These are phyloP conservation scores for Imbricaverruca yamaguchii DNA, from an alignment of 2,888 invertebrate species.

Conservation along the genomic window DNA sequence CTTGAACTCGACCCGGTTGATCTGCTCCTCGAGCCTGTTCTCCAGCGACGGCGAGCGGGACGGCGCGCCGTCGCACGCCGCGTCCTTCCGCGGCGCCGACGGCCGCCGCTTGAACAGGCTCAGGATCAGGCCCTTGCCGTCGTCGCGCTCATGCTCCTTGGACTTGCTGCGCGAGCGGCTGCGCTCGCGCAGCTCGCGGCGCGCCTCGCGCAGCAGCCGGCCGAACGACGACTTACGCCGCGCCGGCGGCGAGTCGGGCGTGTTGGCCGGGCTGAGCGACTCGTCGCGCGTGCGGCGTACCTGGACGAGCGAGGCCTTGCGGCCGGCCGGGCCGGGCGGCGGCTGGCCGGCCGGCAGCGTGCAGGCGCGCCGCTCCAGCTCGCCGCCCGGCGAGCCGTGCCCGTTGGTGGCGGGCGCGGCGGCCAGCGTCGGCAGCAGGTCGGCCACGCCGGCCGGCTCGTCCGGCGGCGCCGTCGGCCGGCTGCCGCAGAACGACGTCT, in stretches of 20 bases:
- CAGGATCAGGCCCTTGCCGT: neutral
- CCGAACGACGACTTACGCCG: constrained; percentile 34
- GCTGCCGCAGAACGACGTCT: constrained; percentile 33
- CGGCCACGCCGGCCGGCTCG: neutral
- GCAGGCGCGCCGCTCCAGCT: neutral
- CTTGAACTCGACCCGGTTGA: constrained; percentile 1
- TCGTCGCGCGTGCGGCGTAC: neutral
- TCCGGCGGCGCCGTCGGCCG: constrained; percentile 25
- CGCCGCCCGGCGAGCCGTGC: neutral
- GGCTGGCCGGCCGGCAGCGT: neutral
- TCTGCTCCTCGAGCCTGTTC: neutral
- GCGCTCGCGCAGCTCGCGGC: constrained; percentile 40
- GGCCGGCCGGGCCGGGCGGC: neutral
- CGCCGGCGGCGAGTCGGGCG: neutral
- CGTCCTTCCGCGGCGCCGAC: neutral
- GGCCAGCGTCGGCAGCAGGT: neutral
- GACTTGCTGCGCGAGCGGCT: constrained; percentile 50
- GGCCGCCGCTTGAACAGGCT: neutral
- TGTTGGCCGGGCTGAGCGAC: neutral
- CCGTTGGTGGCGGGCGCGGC: constrained; percentile 5
- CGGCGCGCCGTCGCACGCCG: neutral
- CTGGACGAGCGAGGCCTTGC: neutral
- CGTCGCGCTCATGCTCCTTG: neutral
- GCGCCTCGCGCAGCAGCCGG: constrained; percentile 40
- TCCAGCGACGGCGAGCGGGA: neutral